Evolutionary conservation across 2,888 invertebrate genomes (phyloP).

Genomic region (Bibio marci): DNA sequence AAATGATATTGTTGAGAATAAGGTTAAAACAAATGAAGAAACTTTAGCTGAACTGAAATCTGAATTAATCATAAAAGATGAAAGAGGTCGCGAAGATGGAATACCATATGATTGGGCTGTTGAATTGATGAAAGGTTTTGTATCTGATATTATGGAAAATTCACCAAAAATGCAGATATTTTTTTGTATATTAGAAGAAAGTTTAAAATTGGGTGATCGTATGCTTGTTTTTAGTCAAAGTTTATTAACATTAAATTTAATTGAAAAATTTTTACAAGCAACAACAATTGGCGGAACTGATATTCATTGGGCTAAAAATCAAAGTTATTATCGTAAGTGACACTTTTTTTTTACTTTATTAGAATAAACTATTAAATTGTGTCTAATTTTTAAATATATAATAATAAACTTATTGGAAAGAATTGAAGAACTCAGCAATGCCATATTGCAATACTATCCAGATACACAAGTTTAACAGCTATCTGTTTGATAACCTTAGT

Average conservation of each 20-base stretch:
- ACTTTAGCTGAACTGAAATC: slow-evolving; percentile 5
- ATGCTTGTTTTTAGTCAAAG: slow-evolving; percentile 92
- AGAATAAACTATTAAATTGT: neutral
- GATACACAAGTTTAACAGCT: too few relatives aligned
- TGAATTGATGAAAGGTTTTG: slow-evolving; percentile 68
- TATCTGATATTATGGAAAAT: slow-evolving; percentile 76
- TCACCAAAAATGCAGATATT: slow-evolving; percentile 92
- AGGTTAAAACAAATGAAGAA: too few relatives aligned
- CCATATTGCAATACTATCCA: too few relatives aligned
- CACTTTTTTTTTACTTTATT: slow-evolving; percentile 3
- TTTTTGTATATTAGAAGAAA: slow-evolving; percentile 79
- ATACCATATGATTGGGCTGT: slow-evolving; percentile 82
- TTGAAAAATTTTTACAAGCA: slow-evolving; percentile 80
- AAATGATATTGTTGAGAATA: too few relatives aligned
- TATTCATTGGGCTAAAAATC: slow-evolving; percentile 69
- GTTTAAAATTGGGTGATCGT: slow-evolving; percentile 74
- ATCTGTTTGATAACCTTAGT: too few relatives aligned
- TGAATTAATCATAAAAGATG: slow-evolving; percentile 30
- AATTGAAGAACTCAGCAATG: too few relatives aligned
- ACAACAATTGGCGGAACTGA: slow-evolving; percentile 45
- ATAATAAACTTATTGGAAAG: slow-evolving; percentile 5
- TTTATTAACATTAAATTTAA: slow-evolving; percentile 81
- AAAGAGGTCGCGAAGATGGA: slow-evolving; percentile 51
- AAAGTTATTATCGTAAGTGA: slow-evolving; percentile 79
- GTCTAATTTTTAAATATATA: slow-evolving; percentile 3